Percentiles rank a stretch among this genome's conserved stretches.
phyloP scores from a whole-genome alignment of 2,797 vertebrate species.

The Melopsittacus undulatus region DNA sequence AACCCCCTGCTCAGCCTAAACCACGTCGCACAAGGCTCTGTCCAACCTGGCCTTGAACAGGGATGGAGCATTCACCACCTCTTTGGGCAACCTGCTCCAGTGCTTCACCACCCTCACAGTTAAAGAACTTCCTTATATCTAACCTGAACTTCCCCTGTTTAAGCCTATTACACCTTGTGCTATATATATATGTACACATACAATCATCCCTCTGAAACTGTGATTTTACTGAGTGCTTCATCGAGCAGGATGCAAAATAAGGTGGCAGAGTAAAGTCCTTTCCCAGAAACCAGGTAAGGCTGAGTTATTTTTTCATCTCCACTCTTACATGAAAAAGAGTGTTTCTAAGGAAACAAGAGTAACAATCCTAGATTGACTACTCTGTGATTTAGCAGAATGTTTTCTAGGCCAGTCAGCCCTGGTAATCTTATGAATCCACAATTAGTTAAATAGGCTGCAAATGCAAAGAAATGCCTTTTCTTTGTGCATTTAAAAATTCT shows the following conservation, averaged over 20 bases:
- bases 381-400: neutral
- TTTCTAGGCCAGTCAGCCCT: neutral
- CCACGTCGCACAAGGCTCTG: neutral
- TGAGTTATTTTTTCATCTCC: neutral
- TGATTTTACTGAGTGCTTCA: neutral
- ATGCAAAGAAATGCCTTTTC: neutral
- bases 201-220: neutral
- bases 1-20: neutral
- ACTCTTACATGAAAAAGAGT: neutral
- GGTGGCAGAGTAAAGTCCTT: neutral
- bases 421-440: neutral
- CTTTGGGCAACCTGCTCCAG: neutral
- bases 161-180: neutral
- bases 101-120: neutral
- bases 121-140: neutral
- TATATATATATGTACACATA: neutral
- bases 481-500: neutral
- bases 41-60: neutral
- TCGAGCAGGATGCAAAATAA: neutral
- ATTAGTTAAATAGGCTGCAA: neutral
- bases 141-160: neutral
- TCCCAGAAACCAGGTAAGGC: neutral
- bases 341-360: neutral
- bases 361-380: neutral
- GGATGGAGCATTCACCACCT: no score